Conservation (phyloP, 2,797 vertebrate genomes). For the Pseudochromis fuscus region DNA sequence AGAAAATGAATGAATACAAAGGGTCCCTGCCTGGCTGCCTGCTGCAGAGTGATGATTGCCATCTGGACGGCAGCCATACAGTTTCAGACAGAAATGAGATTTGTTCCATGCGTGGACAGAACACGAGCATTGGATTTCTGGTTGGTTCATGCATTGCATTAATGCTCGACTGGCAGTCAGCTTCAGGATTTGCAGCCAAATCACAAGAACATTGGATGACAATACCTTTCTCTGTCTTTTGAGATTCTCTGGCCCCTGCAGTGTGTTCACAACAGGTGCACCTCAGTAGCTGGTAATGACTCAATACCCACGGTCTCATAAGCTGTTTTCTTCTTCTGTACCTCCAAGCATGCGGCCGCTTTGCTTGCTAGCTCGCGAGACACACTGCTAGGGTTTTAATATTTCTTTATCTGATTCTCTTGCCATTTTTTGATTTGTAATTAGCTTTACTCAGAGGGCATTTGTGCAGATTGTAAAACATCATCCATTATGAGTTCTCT, state of each 20-base stretch:
- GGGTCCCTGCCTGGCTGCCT: conserved; percentile 32
- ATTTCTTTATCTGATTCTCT: conserved; percentile 39
- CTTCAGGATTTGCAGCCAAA: conserved; percentile 54
- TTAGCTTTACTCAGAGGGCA: conserved; percentile 49
- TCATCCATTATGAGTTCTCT: conserved; percentile 47
- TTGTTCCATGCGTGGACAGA: conserved; percentile 47
- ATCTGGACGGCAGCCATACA: conserved; percentile 56
- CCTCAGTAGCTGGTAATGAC: conserved; percentile 53
- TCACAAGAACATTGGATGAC: conserved; percentile 56
- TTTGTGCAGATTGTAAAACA: conserved; percentile 55
- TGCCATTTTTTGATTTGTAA: conserved; percentile 37
- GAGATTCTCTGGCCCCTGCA: conserved; percentile 41
- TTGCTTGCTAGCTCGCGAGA: conserved; percentile 6
- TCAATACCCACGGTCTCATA: conserved; percentile 37
- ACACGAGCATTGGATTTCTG: conserved; percentile 37
- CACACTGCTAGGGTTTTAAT: conserved; percentile 27
- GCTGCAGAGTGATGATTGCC: conserved; percentile 46
- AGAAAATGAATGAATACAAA: conserved; percentile 14
- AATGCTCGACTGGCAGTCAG: conserved; percentile 50
- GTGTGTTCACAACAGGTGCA: conserved; percentile 55
- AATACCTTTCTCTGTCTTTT: conserved; percentile 39
- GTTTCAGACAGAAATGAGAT: conserved; percentile 55
- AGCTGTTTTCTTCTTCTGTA: conserved; percentile 12
- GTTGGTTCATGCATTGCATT: conserved; percentile 40
- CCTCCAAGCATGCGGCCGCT: conserved; percentile 17